Evolutionary conservation across 2,113 vertebrate species (phyloP).

Genomic region (Phalacrocorax carbo): DNA sequence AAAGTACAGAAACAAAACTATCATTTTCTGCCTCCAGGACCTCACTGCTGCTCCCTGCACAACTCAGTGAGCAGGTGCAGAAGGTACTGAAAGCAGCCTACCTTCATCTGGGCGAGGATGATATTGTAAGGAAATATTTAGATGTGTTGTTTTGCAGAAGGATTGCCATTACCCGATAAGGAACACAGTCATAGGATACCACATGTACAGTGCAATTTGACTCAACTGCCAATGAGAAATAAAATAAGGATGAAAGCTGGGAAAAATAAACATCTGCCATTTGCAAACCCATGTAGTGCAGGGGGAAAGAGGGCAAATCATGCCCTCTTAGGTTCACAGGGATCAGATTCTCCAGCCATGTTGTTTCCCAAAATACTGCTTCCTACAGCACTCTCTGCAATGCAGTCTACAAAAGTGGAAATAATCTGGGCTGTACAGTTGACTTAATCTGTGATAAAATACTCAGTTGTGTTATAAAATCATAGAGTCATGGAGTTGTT

Average conservation of each 20-base stretch:
- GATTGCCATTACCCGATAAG: fast-evolving
- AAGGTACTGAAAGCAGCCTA: neutral
- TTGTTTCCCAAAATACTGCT: neutral
- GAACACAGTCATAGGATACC: neutral
- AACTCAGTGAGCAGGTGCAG: neutral
- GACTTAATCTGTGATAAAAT: constrained; percentile 5
- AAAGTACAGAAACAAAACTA: neutral
- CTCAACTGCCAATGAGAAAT: neutral
- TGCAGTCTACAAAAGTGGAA: neutral
- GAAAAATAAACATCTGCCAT: neutral
- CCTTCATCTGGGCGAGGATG: neutral
- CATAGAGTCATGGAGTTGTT: neutral
- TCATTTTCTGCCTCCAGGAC: neutral
- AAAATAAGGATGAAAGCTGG: neutral
- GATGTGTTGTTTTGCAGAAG: neutral
- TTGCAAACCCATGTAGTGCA: neutral
- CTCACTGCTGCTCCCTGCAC: neutral
- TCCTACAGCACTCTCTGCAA: constrained; percentile 1
- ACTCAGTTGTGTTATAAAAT: neutral
- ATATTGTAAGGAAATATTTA: neutral
- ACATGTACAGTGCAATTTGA: neutral
- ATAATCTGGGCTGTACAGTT: constrained; percentile 31
- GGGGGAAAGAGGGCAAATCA: neutral
- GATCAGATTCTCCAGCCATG: neutral
- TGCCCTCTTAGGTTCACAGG: neutral